Base-by-base conservation (phyloP, 2,888 invertebrate species). In the Brenthis ino region DNA sequence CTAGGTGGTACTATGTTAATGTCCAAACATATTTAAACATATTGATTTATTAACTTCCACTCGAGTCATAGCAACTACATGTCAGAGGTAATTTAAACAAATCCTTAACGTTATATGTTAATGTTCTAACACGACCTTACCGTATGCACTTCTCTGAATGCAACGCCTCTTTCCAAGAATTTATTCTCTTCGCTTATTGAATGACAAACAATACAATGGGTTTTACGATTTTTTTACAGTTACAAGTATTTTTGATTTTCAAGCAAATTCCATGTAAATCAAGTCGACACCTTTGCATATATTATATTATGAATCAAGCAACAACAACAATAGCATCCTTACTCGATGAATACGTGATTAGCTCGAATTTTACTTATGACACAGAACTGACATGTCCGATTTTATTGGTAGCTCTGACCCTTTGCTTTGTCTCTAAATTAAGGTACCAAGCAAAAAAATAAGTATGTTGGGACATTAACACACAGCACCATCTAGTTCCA, bases 151-250 rank as follows among this genome's bases (percentile, higher is more conserved):
- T 72, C 72, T 69, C 57, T 28, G 72, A 69, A 72, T 69, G 37
- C 66, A 48, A 33, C 69, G 67, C 61, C 54, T 72, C 67, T 69
- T 72, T 69, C 72, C 69, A n/a, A 56, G 72, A 69, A 72, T 65
- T 51, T 47, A 67, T 70, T 56, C 60, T 55, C 43, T 13, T 47
- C 69, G 51, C 50, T 63, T n/a, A 47, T 28, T 55, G 57, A 61
- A 57, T 56, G 57, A 51, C 60, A 66, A 50, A 50, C 48, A 28
- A 51, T 20, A 56, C 50, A 57, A 43, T 56, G 55, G 48, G 60
- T 14, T 67, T 70, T 65, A 70, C 70, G 67, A 67, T 65, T 57
- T 57, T 28, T 70, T 61, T 53, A 70, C 67, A 55, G 67, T 65
- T 70, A 67, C 28, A 20, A 56, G 53, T 60, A 61, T 64, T 58